Evolutionary conservation across 2,888 invertebrate genomes (phyloP), one percentile per base, ranked within the genome.

Genomic region (Acleris literana): DNA sequence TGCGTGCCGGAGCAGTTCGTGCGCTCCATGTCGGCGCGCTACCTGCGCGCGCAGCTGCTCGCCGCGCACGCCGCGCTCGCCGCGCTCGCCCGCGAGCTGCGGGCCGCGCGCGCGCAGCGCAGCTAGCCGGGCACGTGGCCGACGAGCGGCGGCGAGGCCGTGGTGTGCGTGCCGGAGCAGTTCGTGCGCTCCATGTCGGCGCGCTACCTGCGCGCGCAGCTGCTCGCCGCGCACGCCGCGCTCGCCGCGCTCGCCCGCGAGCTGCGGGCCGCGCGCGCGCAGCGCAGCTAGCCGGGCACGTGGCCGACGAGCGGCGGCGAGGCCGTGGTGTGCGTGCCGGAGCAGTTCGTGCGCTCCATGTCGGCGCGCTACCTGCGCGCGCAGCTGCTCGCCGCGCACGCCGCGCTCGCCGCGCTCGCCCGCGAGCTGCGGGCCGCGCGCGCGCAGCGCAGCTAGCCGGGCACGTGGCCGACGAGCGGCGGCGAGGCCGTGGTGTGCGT

Each of bases 341-440:
- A 74, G 54, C 70, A 74, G 74, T 76, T 75, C 72, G 71, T 77
- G 68, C 70, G 70, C 25, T 69, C 68, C 54, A 52, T 59, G 59
- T 75, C 74, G 53, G 60, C 73, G 54, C 61, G 64, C 56, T 73
- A 71, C 63, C 78, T 83, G 73, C 78, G 81, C 62, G 70, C 77
- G 58, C 79, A 81, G 74, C 82, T 85, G 74, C 69, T 72, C 62
- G 73, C 77, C 43, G 82, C 85, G 69, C 82, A 75, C 69, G 77
- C 75, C 49, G 76, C 76, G 60, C 68, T 76, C 33, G 75, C 74
- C 64, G 57, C 43, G 64, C 68, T 63, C 73, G 76, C 71, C 76
- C 72, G 67, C 70, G 71, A 52, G 72, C 76, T 18, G 72, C 72
- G 54, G 65, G 39, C 46, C 72, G 71, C 60, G 76, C 77, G 72